phyloP scores from a whole-genome alignment of 1,140 invertebrate genomes.

The Centruroides sculpturatus region DNA sequence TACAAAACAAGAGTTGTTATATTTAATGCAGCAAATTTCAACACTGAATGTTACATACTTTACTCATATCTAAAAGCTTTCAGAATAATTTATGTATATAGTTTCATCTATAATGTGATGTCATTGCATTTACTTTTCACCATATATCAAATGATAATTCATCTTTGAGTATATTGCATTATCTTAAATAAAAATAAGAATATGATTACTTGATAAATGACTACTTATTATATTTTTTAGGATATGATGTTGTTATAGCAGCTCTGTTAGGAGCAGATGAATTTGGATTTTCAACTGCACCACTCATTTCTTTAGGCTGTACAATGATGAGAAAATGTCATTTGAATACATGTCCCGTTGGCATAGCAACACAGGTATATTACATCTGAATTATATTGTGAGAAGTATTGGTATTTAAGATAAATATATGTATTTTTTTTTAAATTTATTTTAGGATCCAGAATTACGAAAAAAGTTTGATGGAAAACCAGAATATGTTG shows the following conservation, averaged over 20 bases:
- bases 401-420: not conserved
- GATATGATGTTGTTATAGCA: slow-evolving; percentile 90
- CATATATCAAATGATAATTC: no score
- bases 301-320: slow-evolving; percentile 89
- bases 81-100: no score
- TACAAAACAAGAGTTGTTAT: no score
- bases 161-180: no score
- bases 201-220: no score
- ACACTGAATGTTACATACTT: no score
- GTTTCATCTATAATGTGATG: no score
- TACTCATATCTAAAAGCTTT: no score
- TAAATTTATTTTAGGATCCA: slow-evolving; percentile 47
- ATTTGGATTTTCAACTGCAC: slow-evolving; percentile 95
- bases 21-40: no score
- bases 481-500: slow-evolving; percentile 91
- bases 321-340: slow-evolving; percentile 99
- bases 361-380: slow-evolving; percentile 69
- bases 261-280: slow-evolving; percentile 93
- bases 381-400: not conserved
- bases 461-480: slow-evolving; percentile 87
- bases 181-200: no score
- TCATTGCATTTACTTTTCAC: no score
- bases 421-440: not conserved
- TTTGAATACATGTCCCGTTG: slow-evolving; percentile 97
- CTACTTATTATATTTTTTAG: slow-evolving; percentile 18